Percentiles rank a stretch among this genome's conserved stretches.
These are phyloP conservation scores for Artibeus lituratus DNA, from an alignment of 2,797 vertebrate species.

Conservation along the genomic window DNA sequence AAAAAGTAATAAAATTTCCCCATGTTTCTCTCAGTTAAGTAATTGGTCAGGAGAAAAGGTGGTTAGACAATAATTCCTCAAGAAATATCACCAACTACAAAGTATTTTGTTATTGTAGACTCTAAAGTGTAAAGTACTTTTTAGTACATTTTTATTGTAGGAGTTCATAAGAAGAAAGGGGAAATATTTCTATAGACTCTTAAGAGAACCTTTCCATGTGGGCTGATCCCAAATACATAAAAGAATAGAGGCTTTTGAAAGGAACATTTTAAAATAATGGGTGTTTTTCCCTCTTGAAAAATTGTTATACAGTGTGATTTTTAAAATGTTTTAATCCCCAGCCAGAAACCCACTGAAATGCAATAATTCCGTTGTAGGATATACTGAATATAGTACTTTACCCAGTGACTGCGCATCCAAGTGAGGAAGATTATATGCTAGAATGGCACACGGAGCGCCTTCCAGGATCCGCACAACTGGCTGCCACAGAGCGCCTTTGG, in stretches of 20 bases:
- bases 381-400: slow-evolving; percentile 57
- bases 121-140: neutral
- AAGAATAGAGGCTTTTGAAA: slow-evolving; percentile 43
- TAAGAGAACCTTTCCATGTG: slow-evolving; percentile 33
- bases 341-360: slow-evolving; percentile 48
- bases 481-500: neutral
- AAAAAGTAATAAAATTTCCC: neutral
- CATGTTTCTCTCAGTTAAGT: neutral
- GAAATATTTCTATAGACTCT: slow-evolving; percentile 40
- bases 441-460: accelerated
- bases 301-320: slow-evolving; percentile 36
- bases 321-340: slow-evolving; percentile 42
- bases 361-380: slow-evolving; percentile 40
- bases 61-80: neutral
- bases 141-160: neutral
- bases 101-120: neutral
- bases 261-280: slow-evolving; percentile 42
- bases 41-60: neutral
- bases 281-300: slow-evolving; percentile 35
- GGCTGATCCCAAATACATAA: neutral
- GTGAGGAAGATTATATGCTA: slow-evolving; percentile 8
- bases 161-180: slow-evolving; percentile 13
- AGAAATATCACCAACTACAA: neutral
- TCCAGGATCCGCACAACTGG: neutral
- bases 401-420: neutral